Evolutionary conservation across 2,797 vertebrate species (phyloP).

Genomic region (Poecilia gillii): DNA sequence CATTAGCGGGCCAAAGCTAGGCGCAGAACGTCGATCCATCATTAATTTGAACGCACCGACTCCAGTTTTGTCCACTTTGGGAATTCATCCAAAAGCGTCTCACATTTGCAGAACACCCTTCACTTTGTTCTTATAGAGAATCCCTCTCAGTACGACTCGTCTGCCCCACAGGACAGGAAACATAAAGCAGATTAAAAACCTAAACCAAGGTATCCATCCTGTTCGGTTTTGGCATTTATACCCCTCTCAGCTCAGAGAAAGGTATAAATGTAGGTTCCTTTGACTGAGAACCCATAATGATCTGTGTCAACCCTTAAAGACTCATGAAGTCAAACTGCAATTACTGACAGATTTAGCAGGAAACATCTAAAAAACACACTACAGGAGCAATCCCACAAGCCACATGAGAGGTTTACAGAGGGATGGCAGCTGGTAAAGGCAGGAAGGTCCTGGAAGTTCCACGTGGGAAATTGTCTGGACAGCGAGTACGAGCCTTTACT

Average conservation of each 20-base stretch:
- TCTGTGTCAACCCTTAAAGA: slow-evolving; percentile 28
- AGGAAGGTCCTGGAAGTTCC: slow-evolving; percentile 10
- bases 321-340: slow-evolving; percentile 44
- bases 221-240: slow-evolving; percentile 7
- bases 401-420: slow-evolving; percentile 27
- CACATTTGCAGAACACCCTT: neutral
- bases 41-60: slow-evolving; percentile 21
- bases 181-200: slow-evolving; percentile 34
- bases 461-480: slow-evolving; percentile 24
- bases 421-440: slow-evolving; percentile 29
- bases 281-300: slow-evolving; percentile 23
- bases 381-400: slow-evolving; percentile 44
- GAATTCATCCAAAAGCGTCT: neutral
- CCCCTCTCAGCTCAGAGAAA: slow-evolving; percentile 55
- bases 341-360: slow-evolving; percentile 29
- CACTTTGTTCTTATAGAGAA: slow-evolving; percentile 27
- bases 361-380: slow-evolving; percentile 40
- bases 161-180: slow-evolving; percentile 40
- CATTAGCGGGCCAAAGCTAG: neutral
- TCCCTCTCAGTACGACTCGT: slow-evolving; percentile 55
- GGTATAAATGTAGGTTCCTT: slow-evolving; percentile 25
- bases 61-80: slow-evolving; percentile 1
- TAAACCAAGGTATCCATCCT: slow-evolving; percentile 13
- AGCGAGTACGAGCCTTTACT: slow-evolving; percentile 34
- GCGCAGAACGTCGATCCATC: slow-evolving; percentile 1